Percentiles rank a stretch among this genome's conserved stretches.
Conservation (phyloP, 1,140 invertebrate species). For the Ctenoplectra terminalis region DNA sequence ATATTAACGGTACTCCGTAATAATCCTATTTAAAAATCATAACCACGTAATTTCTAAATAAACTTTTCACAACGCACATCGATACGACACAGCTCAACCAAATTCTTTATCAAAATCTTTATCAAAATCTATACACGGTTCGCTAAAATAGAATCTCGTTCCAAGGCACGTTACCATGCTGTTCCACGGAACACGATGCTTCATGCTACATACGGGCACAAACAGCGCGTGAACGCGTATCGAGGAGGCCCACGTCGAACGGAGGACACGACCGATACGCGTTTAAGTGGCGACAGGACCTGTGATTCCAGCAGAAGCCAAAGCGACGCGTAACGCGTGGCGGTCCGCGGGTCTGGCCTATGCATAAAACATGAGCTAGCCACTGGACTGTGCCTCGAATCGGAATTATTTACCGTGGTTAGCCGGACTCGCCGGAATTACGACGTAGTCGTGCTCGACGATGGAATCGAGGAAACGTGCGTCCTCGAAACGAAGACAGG, state of each 20-base stretch:
- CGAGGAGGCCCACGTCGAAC: not conserved
- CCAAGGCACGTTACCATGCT: not conserved
- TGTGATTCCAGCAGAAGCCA: conserved; percentile 34
- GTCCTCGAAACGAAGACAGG: conserved; percentile 10
- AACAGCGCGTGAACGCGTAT: not conserved
- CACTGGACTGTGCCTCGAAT: conserved; percentile 55
- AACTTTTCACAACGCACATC: too few relatives aligned
- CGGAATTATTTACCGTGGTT: conserved; percentile 69
- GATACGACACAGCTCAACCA: not conserved
- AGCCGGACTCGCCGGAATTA: conserved; percentile 60
- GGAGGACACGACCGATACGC: not conserved
- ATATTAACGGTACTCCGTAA: too few relatives aligned
- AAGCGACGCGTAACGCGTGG: conserved; percentile 44
- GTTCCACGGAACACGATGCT: not conserved
- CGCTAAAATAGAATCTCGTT: not conserved
- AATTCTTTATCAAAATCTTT: conserved; percentile 7
- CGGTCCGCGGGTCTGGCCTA: conserved; percentile 22
- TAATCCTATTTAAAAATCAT: too few relatives aligned
- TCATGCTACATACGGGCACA: not conserved
- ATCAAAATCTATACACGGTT: not conserved
- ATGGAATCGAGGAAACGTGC: conserved; percentile 37
- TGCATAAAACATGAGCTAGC: conserved; percentile 68
- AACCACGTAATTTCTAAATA: too few relatives aligned
- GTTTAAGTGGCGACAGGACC: conserved; percentile 18
- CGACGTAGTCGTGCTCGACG: conserved; percentile 14